Conservation (phyloP, 2,797 vertebrate genomes). For the Gastrophryne carolinensis region DNA sequence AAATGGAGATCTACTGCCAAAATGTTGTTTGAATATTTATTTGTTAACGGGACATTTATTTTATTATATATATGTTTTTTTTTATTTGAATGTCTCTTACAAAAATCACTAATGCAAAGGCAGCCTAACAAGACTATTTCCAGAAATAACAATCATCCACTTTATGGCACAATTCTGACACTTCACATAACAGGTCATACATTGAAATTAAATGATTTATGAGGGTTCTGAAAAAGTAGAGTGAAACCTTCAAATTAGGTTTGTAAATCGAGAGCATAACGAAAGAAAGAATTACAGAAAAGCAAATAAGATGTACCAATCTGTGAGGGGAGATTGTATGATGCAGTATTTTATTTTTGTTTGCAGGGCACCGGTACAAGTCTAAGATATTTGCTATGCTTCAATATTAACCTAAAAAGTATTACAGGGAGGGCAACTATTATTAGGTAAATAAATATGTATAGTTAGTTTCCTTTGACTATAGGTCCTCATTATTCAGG, state of each 20-base stretch:
- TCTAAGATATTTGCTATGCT: too few species aligned
- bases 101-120: slow-evolving; percentile 2
- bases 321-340: background rate
- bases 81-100: slow-evolving; percentile 10
- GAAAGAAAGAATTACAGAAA: background rate
- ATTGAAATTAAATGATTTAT: slow-evolving; percentile 36
- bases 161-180: slow-evolving; percentile 27
- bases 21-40: background rate
- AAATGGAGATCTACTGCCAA: background rate
- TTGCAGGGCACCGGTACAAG: too few species aligned
- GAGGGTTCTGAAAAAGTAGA: background rate
- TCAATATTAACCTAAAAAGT: too few species aligned
- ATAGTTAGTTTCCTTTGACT: too few species aligned
- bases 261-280: background rate
- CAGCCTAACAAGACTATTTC: slow-evolving; percentile 12
- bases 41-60: background rate
- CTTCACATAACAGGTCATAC: slow-evolving; percentile 25
- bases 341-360: too few species aligned
- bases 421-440: too few species aligned
- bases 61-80: background rate
- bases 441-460: too few species aligned
- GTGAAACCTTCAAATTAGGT: slow-evolving; percentile 3
- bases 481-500: too few species aligned
- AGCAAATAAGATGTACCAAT: background rate
- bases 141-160: slow-evolving; percentile 10